These are phyloP conservation scores for Myathropa florea DNA, from an alignment of 2,888 invertebrate genomes.

Conservation along the genomic window DNA sequence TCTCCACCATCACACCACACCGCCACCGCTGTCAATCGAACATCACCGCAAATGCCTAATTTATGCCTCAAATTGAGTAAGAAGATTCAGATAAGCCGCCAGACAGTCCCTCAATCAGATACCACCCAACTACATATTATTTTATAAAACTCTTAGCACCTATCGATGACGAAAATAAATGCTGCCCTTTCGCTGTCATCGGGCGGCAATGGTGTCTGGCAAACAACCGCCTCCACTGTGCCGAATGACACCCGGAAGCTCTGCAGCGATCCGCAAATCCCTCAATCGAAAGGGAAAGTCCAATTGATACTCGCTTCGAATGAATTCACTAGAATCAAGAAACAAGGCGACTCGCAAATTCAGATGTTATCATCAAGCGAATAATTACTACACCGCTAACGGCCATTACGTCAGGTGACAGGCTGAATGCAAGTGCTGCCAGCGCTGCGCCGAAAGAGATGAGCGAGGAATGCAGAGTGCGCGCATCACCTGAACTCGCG, in stretches of 20 bases:
- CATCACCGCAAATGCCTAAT: not conserved
- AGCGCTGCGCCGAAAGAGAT: slow-evolving; percentile 16
- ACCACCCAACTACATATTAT: not conserved
- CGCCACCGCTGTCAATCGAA: not conserved
- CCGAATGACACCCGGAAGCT: slow-evolving; percentile 52
- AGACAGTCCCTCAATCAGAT: slow-evolving; percentile 47
- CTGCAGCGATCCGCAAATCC: slow-evolving; percentile 2
- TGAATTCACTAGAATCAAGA: slow-evolving; percentile 27
- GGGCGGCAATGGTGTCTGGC: slow-evolving; percentile 7
- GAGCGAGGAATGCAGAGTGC: slow-evolving; percentile 13
- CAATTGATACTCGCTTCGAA: slow-evolving; percentile 41
- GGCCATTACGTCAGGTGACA: slow-evolving; percentile 57
- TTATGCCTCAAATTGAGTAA: not conserved
- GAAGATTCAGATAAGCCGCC: slow-evolving; percentile 53
- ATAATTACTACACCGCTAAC: slow-evolving; percentile 50
- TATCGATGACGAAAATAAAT: slow-evolving; percentile 35
- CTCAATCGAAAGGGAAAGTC: slow-evolving; percentile 61
- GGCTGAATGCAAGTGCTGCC: slow-evolving; percentile 10
- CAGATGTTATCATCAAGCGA: slow-evolving; percentile 58
- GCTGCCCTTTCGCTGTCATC: slow-evolving; percentile 60
- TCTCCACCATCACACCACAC: not conserved
- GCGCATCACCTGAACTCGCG: slow-evolving; percentile 46
- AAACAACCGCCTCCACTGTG: slow-evolving; percentile 1
- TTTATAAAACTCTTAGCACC: slow-evolving; percentile 8
- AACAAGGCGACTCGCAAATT: slow-evolving; percentile 1